Base-by-base conservation (phyloP, 2,888 invertebrate genomes). In the Eupithecia subfuscata region DNA sequence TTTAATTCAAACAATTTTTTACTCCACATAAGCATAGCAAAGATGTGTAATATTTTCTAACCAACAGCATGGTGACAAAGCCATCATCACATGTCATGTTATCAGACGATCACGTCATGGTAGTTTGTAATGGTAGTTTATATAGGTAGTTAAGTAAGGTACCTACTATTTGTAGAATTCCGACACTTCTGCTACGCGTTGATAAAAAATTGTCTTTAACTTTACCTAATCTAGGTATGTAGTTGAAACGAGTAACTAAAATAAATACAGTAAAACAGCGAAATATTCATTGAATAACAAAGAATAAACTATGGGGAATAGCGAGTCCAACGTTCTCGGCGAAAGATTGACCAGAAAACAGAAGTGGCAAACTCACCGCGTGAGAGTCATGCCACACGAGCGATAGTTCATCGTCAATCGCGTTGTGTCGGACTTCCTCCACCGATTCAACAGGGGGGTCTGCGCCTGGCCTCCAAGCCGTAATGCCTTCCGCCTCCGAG, bases 351-450 rank as follows among this genome's bases (percentile, higher is more conserved):
- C 64, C 64, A 34, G 64, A 18, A n/a, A 70, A 71, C 68, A 70
- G 72, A 75, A 60, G 63, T 37, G 56, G 65, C 40, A 48, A 75
- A 74, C 74, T 76, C 68, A 97, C 97, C 95, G 96, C 95, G 82
- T 96, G 96, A 80, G 96, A 95, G 80, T 95, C 95, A 81, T 95
- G 96, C 96, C 96, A 96, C 78, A 95, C 95, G 68, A 95, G 92
- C 22, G 95, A 92, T 14, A 95, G 90, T 76, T 95, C 92, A 80
- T 96, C 96, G 64, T 96, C 95, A 74, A 96, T 93, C 34, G 95
- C 94, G 85, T 97, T 97, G 81, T 96, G 96, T 67, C 94, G 92
- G 72, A 95, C 93, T 83, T 96, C 96, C 79, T 95, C 94, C 9
- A 90, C 90, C 0, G 89, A 85, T 1, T 89, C 90, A 0, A 18